Percentiles rank a stretch among this genome's conserved stretches.
Evolutionary conservation across 2,888 invertebrate genomes (phyloP).

Genomic region (Tyria jacobaeae): DNA sequence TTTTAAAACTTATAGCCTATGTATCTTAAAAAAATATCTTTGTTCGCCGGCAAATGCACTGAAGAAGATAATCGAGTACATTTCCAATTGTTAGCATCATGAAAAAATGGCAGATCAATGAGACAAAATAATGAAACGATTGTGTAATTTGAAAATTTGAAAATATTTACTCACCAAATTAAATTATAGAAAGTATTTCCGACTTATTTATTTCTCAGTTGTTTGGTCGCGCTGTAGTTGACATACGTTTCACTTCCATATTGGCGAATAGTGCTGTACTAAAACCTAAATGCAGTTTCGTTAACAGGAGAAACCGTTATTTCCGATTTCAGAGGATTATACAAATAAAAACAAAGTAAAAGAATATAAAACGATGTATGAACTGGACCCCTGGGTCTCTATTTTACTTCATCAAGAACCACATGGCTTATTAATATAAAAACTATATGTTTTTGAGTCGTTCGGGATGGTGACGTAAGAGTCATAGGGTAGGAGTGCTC

Average conservation of each 20-base stretch:
- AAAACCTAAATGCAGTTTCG: conserved; percentile 10
- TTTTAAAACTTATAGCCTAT: conserved; percentile 52
- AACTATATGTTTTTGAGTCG: no score
- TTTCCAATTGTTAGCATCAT: conserved; percentile 36
- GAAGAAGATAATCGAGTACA: conserved; percentile 58
- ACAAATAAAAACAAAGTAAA: conserved; percentile 1
- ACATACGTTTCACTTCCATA: conserved; percentile 83
- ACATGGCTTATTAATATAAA: no score
- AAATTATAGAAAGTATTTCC: conserved; percentile 66
- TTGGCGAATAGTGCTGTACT: conserved; percentile 73
- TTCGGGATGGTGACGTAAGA: no score
- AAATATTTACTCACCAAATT: conserved; percentile 73
- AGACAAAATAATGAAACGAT: conserved; percentile 30
- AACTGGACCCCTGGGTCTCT: no score
- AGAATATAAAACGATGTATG: no score
- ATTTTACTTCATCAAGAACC: no score
- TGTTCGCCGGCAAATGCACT: conserved; percentile 65
- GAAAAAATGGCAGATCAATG: conserved; percentile 20
- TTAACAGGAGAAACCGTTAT: conserved; percentile 31
- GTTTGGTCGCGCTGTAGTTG: conserved; percentile 76
- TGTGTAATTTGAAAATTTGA: conserved; percentile 33
- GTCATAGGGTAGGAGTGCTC: no score
- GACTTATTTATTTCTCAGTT: conserved; percentile 80
- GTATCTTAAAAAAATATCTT: conserved; percentile 53
- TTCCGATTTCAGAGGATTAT: conserved; percentile 32